Evolutionary conservation across 2,888 invertebrate genomes (phyloP), one percentile per base, ranked within the genome.

Genomic region (Acleris sparsana): DNA sequence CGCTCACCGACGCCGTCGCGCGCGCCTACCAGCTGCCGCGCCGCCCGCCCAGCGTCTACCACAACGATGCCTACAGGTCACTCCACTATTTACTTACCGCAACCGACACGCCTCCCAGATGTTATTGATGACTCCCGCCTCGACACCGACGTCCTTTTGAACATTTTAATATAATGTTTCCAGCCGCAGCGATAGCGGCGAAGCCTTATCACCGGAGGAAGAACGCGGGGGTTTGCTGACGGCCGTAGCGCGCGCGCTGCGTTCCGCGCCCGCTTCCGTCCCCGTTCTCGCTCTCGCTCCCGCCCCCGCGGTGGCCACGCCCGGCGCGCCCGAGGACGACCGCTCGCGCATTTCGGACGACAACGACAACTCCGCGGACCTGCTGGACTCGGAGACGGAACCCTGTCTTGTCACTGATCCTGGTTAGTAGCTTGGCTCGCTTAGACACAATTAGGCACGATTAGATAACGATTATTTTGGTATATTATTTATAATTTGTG

Each of bases 391-490:
- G 0, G 97, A 97, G 92, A 96, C 96, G 0, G 96, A 96, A 78
- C 96, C 96, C 0, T 96, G 96, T 75, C 90, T 97, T 22, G 96
- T 96, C 94, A 96, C 96, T 93, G 96, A 96, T 77, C 96, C 96
- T 61, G 96, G 92, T 92, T 46, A 72, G 95, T 33, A 33, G 11
- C 33, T 9, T 11, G 33, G 9, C 9, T 22, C 0, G 22, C 22
- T 22, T 22, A 3, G 22, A 11, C 7, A 33, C 7, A 9, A 33
- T 11, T 33, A 33, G 11, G 13, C 6, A n/a, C n/a, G n/a, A n/a
- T n/a, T n/a, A n/a, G n/a, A n/a, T n/a, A 11, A 33, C 1, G 7
- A 29, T 7, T 7, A 29, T 7, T 29, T 29, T 1, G 29, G 29
- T 7, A 0, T 29, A 29, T 29, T 29, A 29, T 29, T 29, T 29